Percentiles rank a stretch among this genome's conserved stretches.
phyloP scores from a whole-genome alignment of 2,113 vertebrate species.

The Cranoglanis bouderius region DNA sequence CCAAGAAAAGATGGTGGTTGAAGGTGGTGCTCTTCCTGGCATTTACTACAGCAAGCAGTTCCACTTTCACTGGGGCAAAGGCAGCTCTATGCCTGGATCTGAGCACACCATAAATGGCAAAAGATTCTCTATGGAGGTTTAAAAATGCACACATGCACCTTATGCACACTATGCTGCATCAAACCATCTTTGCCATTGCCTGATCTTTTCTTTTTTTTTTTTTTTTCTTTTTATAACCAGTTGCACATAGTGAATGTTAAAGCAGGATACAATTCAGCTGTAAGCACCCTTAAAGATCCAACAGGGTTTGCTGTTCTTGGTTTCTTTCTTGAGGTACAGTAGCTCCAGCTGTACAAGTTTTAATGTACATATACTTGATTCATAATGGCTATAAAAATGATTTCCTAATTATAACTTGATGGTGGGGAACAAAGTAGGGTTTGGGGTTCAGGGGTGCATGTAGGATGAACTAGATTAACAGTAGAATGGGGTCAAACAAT shows the following conservation, averaged over 20 bases:
- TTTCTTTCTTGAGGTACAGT: constrained; percentile 61
- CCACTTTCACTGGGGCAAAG: constrained; percentile 74
- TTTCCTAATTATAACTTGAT: not conserved
- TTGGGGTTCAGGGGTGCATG: not conserved
- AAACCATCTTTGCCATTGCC: not conserved
- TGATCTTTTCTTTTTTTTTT: too few relatives aligned
- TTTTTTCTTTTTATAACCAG: constrained; percentile 49
- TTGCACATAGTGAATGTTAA: constrained; percentile 72
- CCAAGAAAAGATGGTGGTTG: constrained; percentile 50
- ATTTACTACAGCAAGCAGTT: constrained; percentile 64
- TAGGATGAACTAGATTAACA: not conserved
- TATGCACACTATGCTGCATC: not conserved
- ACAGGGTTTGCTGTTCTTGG: constrained; percentile 66
- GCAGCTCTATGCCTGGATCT: constrained; percentile 57
- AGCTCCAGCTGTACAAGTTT: not conserved
- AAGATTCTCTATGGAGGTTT: constrained; percentile 72
- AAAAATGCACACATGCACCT: not conserved
- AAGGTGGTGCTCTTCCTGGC: constrained; percentile 64
- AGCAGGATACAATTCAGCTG: constrained; percentile 23
- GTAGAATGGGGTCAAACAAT: not conserved
- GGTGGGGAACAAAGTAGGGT: too few relatives aligned
- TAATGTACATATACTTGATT: not conserved
- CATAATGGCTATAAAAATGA: not conserved
- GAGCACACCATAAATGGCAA: constrained; percentile 68
- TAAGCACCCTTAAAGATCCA: constrained; percentile 45